Base-by-base conservation (phyloP, 2,797 vertebrate species). In the Botia almorhae region DNA sequence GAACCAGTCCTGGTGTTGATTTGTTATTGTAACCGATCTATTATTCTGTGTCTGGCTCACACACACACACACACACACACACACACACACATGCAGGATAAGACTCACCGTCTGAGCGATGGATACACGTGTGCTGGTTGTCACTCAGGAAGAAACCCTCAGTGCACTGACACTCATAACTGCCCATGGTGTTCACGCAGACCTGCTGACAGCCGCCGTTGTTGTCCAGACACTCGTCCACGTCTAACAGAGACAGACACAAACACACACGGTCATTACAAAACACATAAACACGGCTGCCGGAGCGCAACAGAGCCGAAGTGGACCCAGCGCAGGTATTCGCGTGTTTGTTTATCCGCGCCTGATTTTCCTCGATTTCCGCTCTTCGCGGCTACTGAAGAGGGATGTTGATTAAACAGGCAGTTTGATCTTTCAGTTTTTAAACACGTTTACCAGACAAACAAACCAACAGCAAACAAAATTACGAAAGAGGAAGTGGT, bases 111-210 rank as follows among this genome's bases (percentile, higher is more conserved):
- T 95, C 93, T 69, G 97, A 98, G 89, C 97, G 97, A 90, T 99
- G 97, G 89, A 99, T 99, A 87, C 97, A 99, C 87, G 97, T 99
- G 69, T 98, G 97, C 88, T 99, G 97, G 91, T 98, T 99, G 93
- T 99, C 97, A 14, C 97, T 98, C 86, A 99, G 95, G 89, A 99
- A 99, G 87, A 99, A 99, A 26, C 96, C 96, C 0, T 95, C 88
- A 60, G 94, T 98, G 90, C 97, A 98, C 83, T 93, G 96, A 65
- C 97, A 98, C 88, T 99, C 97, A 1, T 98, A 99, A 93, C 97
- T 99, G 82, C 97, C 97, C 96, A 99, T 96, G 19, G 96, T 96
- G 71, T 99, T 99, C 74, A 99, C 94, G 55, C 97, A 98, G 86
- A 98, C 94, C 90, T 99, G 97, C 87, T 99, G 97, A 89, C 97